Evolutionary conservation across 92 coral and sea anemone genomes (phyloP), one percentile per base, ranked within the genome.

Genomic region (Heteractis magnifica): DNA sequence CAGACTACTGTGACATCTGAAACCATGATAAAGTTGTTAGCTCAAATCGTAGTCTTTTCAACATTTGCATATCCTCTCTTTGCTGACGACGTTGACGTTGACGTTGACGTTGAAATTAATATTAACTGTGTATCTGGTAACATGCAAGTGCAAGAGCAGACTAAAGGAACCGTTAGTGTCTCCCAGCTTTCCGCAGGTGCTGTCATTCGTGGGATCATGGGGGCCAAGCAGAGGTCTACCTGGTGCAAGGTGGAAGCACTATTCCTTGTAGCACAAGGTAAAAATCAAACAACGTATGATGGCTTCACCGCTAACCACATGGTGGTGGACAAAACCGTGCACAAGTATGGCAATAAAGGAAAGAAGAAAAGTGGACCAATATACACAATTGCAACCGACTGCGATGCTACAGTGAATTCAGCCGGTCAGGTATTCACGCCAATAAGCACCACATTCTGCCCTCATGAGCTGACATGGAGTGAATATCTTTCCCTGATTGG

Each of bases 391-490:
- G 88, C 71, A 10, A 87, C 90, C 2, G 87, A 87, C 7, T 87
- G 90, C 21, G 90, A 87, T 56, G 90, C 87, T 51, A 71, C 77
- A 4, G 84, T 87, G 51, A 87, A 83, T 49, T 64, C 81, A 52
- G 90, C 80, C 60, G 87, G 90, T 13, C 81, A 83, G 65, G 81
- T 83, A 6, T 87, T 87, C 52, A 87, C 90, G 2, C 90, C 90
- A 72, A 52, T 87, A 7, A 83, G 87, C 75, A 71, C 81, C 51
- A 53, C 79, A 59, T 84, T 87, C 82, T 83, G 90, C 21, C 87
- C 90, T 5, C 84, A 71, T 26, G 84, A 83, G 79, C 77, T 87
- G 62, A 78, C 75, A 80, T 87, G 90, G 90, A 16, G 53, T 48
- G 87, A 87, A 18, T 87, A 87, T 72, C 84, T 87, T 21, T 51